Base-by-base conservation (phyloP, 2,797 vertebrate genomes). In the Megalops cyprinoides region DNA sequence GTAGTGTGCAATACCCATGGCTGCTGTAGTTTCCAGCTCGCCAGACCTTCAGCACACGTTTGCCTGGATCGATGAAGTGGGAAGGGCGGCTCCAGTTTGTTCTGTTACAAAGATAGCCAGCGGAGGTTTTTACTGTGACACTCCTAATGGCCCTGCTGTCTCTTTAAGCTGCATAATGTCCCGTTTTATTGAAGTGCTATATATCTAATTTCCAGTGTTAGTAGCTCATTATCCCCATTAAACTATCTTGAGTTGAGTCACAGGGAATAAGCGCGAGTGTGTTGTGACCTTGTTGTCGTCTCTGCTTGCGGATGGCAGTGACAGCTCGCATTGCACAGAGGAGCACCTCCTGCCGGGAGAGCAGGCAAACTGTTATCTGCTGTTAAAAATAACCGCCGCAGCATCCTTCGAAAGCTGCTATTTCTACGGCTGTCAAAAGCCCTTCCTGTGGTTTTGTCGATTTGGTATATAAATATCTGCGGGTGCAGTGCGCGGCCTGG, bases 151-250 rank as follows among this genome's bases (percentile, higher is more conserved):
- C 55, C 18, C 23, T 46, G 49, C 25, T 44, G n/a, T 48, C 55
- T 75, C 2, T 34, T 39, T 62, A 31, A 39, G 20, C 37, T 62
- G 71, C 10, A 62, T 74, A 28, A 78, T 75, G 74, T 23, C 90
- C 90, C 87, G 86, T 91, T 92, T 91, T 87, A 53, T 86, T 85
- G 81, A 89, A 91, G 91, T 92, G 91, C 90, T 86, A 88, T 87
- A 87, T 89, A 89, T 93, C 90, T 93, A 85, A 90, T 94, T 92
- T 91, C 90, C 86, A 87, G 91, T 91, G 91, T 92, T 87, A 85
- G 87, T 86, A 88, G 87, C 92, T 95, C 92, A 94, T 95, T 94
- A 94, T 93, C 90, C 90, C 89, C 86, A 90, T 85, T 89, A 87
- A 86, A 87, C 92, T 93, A 90, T 93, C 93, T 93, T 87, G 84